Evolutionary conservation across 2,888 invertebrate species (phyloP), one percentile per base, ranked within the genome.

Genomic region (Eupithecia subumbrata): DNA sequence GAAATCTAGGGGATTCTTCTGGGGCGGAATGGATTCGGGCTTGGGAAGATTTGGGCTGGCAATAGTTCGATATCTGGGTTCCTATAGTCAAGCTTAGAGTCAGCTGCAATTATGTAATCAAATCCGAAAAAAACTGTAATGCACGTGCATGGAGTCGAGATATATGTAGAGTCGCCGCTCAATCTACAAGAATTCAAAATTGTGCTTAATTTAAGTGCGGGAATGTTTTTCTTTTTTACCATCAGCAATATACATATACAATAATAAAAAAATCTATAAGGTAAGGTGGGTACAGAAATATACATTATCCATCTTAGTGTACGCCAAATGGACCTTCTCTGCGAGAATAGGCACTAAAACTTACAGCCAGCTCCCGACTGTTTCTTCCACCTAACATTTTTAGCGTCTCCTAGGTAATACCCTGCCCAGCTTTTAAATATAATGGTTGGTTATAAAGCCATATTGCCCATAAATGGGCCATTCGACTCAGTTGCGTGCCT

Each of bases 401-500:
- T 67, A 60, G 60, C 43, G 43, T 22, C 60, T 60, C 60, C 66
- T 67, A 67, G 66, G 66, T 12, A 67, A 67, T 66, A 37, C 66
- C 40, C 40, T 34, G 37, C 66, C 64, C 30, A 40, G 66, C 66
- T 68, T 68, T 25, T 68, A 68, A 68, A 68, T 68, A 68, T 68
- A 45, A 68, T 45, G 68, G 43, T 40, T 43, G 68, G 68, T 43
- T 68, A 68, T 68, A 68, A 68, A 43, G 43, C 68, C 68, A 43
- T 68, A 68, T 68, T 68, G 68, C 40, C 43, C 25, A 68, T 68
- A 45, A 43, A 68, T 68, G 43, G 68, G 68, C 68, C 68, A 68
- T 68, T 68, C 25, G 68, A 68, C 68, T 40, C 43, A 43, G 68
- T 68, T 45, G 43, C 68, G 43, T 68, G 68, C 68, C 68, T 68